Evolutionary conservation across 37 sponge, comb jelly and placozoan genomes (phyloP), one percentile per base, ranked within the genome.

Genomic region (Beroe forskalii): DNA sequence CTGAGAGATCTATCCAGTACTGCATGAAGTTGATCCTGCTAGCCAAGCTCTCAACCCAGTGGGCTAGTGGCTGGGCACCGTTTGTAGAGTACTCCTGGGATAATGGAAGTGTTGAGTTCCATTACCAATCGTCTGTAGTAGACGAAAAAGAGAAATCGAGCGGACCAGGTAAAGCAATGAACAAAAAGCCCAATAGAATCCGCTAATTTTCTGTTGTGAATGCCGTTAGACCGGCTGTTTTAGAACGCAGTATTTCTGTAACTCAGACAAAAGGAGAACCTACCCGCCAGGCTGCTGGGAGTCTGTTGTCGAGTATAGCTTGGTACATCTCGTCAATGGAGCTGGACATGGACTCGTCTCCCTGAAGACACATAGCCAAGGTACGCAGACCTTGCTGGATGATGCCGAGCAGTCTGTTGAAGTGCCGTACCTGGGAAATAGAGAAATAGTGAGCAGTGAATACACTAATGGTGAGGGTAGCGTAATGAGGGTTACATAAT

Each of bases 21-120:
- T 92, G 91, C 61, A 97, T 95, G 91, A 96, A 97, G 67, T 92
- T 60, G 63, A 95, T 93, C 62, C 96, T 67, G 42, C 80, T 93
- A 44, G 86, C 86, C 0, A 80, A 30, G 2, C 22, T 20, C 44
- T 44, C 86, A n/a, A 80, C 48, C 86, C 86, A 80, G 31, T 41
- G 55, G 8, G 86, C 37, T 48, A 80, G 55, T 43, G 55, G 86
- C 30, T 80, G 28, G 3, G 20, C 35, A 23, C 17, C 44, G 17
- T 1, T 9, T 22, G 55, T 44, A 80, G 40, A 33, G 31, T 80
- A 38, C 28, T 80, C 86, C 86, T 80, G 86, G 12, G 55, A 48
- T n/a, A n/a, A n/a, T n/a, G n/a, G n/a, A n/a, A n/a, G n/a, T n/a
- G n/a, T n/a, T n/a, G n/a, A n/a, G n/a, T n/a, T n/a, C n/a, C n/a